Percentiles rank a stretch among this genome's conserved stretches.
Conservation (phyloP, 1,140 invertebrate species). For the Brachionus plicatilis region DNA sequence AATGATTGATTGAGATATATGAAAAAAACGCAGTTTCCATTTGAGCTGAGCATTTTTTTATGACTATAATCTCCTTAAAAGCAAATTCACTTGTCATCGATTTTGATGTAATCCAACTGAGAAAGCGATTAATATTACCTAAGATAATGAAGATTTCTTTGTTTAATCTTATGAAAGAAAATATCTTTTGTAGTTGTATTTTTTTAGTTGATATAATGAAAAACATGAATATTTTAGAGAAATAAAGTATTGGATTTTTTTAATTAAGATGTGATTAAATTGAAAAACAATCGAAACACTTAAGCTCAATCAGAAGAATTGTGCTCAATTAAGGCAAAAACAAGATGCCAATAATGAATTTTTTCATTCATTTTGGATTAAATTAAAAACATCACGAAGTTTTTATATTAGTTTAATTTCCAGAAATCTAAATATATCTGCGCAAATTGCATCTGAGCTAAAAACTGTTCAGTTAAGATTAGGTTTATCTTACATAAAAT, state of each 20-base stretch:
- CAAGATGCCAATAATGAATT: not conserved
- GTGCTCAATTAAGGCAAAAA: not conserved
- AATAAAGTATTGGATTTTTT: not conserved
- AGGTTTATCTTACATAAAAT: not conserved
- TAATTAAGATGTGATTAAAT: slow-evolving; percentile 1
- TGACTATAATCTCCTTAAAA: not conserved
- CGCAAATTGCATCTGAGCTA: not conserved
- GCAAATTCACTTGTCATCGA: not conserved
- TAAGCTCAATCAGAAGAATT: not conserved
- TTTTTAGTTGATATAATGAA: not conserved
- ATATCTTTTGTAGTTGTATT: not conserved
- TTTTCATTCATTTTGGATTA: not conserved
- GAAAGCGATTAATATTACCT: not conserved
- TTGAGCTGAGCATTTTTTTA: not conserved
- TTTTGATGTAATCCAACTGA: not conserved
- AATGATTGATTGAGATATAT: not conserved
- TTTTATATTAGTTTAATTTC: not conserved
- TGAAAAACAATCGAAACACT: not conserved
- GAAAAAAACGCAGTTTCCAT: not conserved
- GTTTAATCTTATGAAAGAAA: not conserved
- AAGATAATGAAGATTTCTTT: not conserved
- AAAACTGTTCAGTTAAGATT: not conserved
- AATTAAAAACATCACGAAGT: not conserved
- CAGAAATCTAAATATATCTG: not conserved
- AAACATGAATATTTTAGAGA: not conserved